Evolutionary conservation across 2,797 vertebrate genomes (phyloP).

Genomic region (Phalloptychus januarius): DNA sequence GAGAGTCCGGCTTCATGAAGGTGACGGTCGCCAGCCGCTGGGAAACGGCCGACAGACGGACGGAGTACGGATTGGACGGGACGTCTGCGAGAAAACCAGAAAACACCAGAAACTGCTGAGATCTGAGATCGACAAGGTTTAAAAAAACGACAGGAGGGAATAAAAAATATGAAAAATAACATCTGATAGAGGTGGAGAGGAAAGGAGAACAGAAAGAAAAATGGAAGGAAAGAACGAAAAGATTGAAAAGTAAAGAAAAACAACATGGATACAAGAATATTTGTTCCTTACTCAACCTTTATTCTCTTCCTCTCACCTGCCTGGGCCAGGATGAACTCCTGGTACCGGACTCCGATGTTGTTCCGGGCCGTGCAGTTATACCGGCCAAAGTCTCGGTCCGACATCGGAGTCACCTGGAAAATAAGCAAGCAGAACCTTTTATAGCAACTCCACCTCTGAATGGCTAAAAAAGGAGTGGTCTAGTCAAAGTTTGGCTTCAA

Average conservation of each 20-base stretch:
- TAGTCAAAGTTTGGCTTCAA: neutral
- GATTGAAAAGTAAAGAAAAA: neutral
- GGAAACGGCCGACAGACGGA: slow-evolving; percentile 89
- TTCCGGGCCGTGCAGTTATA: slow-evolving; percentile 98
- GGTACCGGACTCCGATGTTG: slow-evolving; percentile 91
- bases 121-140: neutral
- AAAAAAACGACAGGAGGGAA: neutral
- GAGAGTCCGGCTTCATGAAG: slow-evolving; percentile 96
- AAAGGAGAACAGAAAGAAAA: neutral
- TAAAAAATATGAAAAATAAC: neutral
- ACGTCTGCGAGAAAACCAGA: slow-evolving; percentile 82
- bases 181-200: neutral
- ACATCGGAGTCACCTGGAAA: slow-evolving; percentile 84
- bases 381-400: slow-evolving; percentile 93
- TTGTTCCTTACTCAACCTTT: too few relatives aligned
- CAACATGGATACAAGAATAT: too few relatives aligned
- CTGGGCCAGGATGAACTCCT: slow-evolving; percentile 94
- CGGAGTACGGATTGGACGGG: slow-evolving; percentile 92
- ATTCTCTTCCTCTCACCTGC: slow-evolving; percentile 81
- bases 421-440: neutral
- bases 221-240: neutral
- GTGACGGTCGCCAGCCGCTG: slow-evolving; percentile 93
- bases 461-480: neutral
- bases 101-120: neutral
- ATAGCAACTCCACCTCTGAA: neutral